These are phyloP conservation scores for Neolamprologus devosi DNA, from an alignment of 2,113 vertebrate genomes.

Conservation along the genomic window DNA sequence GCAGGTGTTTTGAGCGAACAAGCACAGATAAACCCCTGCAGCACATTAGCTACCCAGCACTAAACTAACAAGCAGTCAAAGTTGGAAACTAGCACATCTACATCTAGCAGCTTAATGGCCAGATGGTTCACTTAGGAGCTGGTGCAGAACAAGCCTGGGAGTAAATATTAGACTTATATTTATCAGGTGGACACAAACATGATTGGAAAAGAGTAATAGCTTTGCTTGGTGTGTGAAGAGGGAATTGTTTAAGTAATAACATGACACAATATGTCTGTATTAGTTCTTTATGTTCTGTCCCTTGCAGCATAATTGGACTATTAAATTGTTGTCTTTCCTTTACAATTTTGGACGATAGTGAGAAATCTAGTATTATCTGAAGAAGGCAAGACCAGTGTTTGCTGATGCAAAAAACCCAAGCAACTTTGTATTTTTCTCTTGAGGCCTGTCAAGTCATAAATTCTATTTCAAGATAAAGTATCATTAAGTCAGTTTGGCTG, in stretches of 20 bases:
- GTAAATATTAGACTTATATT: neutral
- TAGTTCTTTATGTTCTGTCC: neutral
- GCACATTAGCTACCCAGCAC: neutral
- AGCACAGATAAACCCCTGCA: neutral
- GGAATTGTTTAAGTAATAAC: neutral
- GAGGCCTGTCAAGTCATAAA: neutral
- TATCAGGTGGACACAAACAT: neutral
- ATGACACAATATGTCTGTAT: neutral
- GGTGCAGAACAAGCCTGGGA: neutral
- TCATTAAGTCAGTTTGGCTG: slow-evolving; percentile 15
- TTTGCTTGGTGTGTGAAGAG: neutral
- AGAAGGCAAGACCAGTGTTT: neutral
- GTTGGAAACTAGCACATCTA: neutral
- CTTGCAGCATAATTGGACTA: neutral
- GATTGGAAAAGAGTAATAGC: neutral
- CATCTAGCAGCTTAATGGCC: neutral
- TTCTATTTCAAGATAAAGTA: neutral
- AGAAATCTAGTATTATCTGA: neutral
- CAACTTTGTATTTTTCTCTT: neutral
- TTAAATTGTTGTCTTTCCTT: neutral
- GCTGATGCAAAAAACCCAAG: neutral
- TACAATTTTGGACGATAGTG: neutral
- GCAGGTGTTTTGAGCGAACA: neutral
- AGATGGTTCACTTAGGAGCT: neutral
- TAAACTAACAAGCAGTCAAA: neutral